phyloP scores from a whole-genome alignment of 2,888 invertebrate genomes.

The Heterodera filipjevi region DNA sequence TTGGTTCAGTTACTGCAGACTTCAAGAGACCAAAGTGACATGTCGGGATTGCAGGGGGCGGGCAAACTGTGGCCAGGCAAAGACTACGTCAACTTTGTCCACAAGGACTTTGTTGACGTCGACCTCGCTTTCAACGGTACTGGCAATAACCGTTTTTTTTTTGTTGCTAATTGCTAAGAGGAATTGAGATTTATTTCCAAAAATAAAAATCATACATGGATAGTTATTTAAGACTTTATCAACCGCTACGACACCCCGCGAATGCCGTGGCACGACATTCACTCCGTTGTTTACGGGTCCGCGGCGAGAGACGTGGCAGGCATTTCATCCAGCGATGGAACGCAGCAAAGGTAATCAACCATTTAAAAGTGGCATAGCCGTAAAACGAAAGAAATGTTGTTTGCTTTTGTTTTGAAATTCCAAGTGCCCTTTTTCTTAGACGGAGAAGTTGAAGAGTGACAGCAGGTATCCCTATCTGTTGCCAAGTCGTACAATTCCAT shows the following conservation, averaged over 20 bases:
- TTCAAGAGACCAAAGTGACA: slow-evolving; percentile 43
- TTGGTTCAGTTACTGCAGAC: slow-evolving; percentile 33
- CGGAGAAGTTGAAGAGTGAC: slow-evolving; percentile 65
- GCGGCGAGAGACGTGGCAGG: slow-evolving; percentile 69
- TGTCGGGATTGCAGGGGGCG: slow-evolving; percentile 52
- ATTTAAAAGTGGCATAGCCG: no score
- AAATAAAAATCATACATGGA: no score
- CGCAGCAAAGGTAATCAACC: slow-evolving; percentile 58
- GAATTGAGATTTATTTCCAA: no score
- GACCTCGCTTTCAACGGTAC: slow-evolving; percentile 64
- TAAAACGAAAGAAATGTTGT: no score
- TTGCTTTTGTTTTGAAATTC: no score
- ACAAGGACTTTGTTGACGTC: slow-evolving; percentile 66
- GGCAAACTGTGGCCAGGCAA: slow-evolving; percentile 70
- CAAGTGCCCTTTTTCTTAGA: slow-evolving; percentile 38
- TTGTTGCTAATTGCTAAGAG: no score
- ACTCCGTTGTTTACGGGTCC: slow-evolving; percentile 68
- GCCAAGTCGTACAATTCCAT: slow-evolving; percentile 68
- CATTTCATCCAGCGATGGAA: slow-evolving; percentile 71
- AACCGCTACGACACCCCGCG: slow-evolving; percentile 68
- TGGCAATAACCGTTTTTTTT: background rate
- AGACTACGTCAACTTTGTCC: slow-evolving; percentile 70
- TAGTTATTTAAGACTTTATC: slow-evolving; percentile 68
- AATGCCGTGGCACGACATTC: slow-evolving; percentile 71
- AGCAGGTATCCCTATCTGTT: slow-evolving; percentile 67